Base-by-base conservation (phyloP, 1,140 invertebrate species). In the Micrasema longulum region DNA sequence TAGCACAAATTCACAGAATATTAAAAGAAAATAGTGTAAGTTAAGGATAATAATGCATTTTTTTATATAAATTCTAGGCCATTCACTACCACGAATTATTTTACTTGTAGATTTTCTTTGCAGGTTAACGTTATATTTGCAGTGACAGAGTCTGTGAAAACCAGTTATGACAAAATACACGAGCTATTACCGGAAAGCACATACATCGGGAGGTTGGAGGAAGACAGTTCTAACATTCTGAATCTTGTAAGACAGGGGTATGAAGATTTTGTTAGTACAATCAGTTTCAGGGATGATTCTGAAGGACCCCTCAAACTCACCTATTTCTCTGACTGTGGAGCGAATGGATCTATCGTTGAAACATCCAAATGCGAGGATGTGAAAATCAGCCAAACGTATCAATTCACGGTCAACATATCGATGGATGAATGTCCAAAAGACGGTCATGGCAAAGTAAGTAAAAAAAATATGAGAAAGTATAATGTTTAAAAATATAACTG, bases 61-160 rank as follows among this genome's bases (percentile, higher is more conserved):
- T n/a, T n/a, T n/a, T n/a, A n/a, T n/a, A n/a, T n/a, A n/a, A n/a
- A n/a, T n/a, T n/a, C n/a, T n/a, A n/a, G n/a, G n/a, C n/a, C n/a
- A n/a, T n/a, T n/a, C n/a, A n/a, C n/a, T n/a, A n/a, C n/a, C n/a
- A n/a, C n/a, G n/a, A n/a, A n/a, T n/a, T n/a, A n/a, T n/a, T n/a
- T n/a, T n/a, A n/a, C n/a, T 31, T 31, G 26, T 31, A 2, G 2
- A 7, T 23, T 68, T 57, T 48, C 71, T 45, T 69, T 67, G 72
- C 75, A 88, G 87, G 81, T 86, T 11, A 90, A 87, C 78, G 86
- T 90, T 9, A 88, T 89, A 67, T 89, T 89, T 75, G 89, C 89
- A 0, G 87, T 89, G 0, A 89, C 87, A 0, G 78, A 85, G 77
- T 79, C 83, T 16, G 84, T 87, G 6, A 82, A 85, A 23, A 73